Percentiles rank a stretch among this genome's conserved stretches.
Conservation (phyloP, 2,888 invertebrate species). For the Hypercompe scribonia region DNA sequence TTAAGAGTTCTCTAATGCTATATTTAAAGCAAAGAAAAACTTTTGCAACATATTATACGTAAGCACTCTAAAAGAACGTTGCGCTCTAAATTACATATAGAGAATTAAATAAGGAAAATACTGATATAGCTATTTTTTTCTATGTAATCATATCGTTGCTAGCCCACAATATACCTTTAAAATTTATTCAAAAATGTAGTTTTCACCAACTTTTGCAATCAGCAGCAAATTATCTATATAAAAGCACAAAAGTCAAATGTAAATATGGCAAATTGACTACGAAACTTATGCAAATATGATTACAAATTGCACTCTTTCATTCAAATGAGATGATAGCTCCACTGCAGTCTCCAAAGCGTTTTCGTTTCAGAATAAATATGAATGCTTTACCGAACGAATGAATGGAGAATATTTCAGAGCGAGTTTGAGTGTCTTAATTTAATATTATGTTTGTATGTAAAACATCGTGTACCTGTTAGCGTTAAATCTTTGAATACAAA, state of each 20-base stretch:
- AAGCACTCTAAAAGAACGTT: too few relatives aligned
- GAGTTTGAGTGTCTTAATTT: slow-evolving; percentile 31
- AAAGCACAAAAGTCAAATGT: neutral
- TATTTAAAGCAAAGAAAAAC: too few relatives aligned
- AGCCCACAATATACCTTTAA: too few relatives aligned
- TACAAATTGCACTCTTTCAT: slow-evolving; percentile 31
- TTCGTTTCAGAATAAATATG: slow-evolving; percentile 47
- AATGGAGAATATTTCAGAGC: slow-evolving; percentile 28
- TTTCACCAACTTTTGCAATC: neutral
- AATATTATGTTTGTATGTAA: slow-evolving; percentile 25
- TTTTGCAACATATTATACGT: too few relatives aligned
- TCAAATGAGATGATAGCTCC: slow-evolving; percentile 52
- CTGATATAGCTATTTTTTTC: too few relatives aligned
- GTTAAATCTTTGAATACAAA: slow-evolving; percentile 18
- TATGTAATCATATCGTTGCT: too few relatives aligned
- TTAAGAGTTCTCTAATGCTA: too few relatives aligned
- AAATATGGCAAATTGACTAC: neutral
- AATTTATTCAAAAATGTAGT: too few relatives aligned
- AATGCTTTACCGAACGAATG: slow-evolving; percentile 40
- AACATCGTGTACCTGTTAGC: slow-evolving; percentile 12
- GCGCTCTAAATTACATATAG: too few relatives aligned
- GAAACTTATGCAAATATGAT: slow-evolving; percentile 2
- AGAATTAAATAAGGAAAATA: too few relatives aligned
- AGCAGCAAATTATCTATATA: neutral
- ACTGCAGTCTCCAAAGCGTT: slow-evolving; percentile 50